Percentiles rank a stretch among this genome's conserved stretches.
phyloP scores from a whole-genome alignment of 1,140 invertebrate genomes.

The Drosophila melanica region DNA sequence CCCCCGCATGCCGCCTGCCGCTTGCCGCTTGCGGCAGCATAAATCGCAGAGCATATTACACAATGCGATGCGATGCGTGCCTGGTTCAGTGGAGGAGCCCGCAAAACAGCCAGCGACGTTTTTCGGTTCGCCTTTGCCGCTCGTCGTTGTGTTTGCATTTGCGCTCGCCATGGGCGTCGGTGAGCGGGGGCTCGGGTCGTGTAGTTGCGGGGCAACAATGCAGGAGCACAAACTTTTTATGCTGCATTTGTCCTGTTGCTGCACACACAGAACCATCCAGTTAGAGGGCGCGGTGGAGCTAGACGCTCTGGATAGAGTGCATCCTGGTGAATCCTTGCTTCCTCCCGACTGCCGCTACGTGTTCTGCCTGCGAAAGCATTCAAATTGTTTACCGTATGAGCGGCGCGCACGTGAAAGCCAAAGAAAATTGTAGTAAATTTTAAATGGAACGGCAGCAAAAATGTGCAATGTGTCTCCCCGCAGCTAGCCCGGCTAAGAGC shows the following conservation, averaged over 20 bases:
- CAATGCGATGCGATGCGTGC: conserved; percentile 79
- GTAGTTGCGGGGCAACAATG: conserved; percentile 37
- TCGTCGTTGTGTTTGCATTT: conserved; percentile 69
- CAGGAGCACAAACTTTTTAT: conserved; percentile 70
- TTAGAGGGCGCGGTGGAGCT: not conserved
- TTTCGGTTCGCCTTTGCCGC: conserved; percentile 29
- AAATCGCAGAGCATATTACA: conserved; percentile 83
- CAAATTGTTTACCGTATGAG: conserved; percentile 82
- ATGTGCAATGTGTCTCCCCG: conserved; percentile 55
- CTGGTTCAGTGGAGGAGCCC: conserved; percentile 59
- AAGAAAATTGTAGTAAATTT: conserved; percentile 83
- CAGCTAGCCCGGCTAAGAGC: conserved; percentile 5
- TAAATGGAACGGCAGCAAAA: conserved; percentile 79
- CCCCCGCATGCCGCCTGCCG: not conserved
- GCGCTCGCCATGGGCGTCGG: conserved; percentile 20
- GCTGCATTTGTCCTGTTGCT: conserved; percentile 77
- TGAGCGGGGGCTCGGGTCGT: not conserved
- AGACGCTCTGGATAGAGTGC: conserved; percentile 28
- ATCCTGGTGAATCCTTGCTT: conserved; percentile 48
- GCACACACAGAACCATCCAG: conserved; percentile 29
- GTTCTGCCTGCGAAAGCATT: conserved; percentile 76
- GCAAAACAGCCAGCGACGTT: conserved; percentile 29
- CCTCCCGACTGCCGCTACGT: conserved; percentile 52
- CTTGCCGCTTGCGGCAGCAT: conserved; percentile 58
- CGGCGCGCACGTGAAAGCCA: conserved; percentile 75